Conservation (phyloP, 2,797 vertebrate genomes). For the Prunella strophiata region DNA sequence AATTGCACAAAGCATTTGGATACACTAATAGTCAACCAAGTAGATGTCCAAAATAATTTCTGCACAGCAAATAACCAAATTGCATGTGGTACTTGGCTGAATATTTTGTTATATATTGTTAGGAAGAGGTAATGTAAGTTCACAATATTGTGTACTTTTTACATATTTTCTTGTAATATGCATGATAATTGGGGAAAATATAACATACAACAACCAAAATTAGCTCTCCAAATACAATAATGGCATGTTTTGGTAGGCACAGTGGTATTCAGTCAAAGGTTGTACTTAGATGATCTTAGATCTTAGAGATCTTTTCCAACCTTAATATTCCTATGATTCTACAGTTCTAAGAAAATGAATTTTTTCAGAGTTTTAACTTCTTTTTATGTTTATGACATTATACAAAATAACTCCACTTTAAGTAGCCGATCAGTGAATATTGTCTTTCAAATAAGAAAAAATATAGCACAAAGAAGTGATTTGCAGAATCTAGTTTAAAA, state of each 20-base stretch:
- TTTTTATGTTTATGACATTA: background rate
- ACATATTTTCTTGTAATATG: background rate
- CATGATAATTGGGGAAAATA: background rate
- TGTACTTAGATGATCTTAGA: background rate
- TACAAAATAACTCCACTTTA: background rate
- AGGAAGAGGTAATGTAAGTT: background rate
- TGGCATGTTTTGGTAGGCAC: background rate
- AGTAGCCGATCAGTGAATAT: background rate
- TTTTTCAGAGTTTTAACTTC: background rate
- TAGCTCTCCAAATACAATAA: background rate
- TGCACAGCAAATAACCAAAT: background rate
- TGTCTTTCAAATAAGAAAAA: background rate
- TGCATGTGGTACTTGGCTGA: background rate
- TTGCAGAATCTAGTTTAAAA: background rate
- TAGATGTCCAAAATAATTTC: background rate
- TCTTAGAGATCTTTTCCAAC: background rate
- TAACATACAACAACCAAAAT: fast-evolving
- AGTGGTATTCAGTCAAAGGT: background rate
- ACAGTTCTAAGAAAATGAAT: background rate
- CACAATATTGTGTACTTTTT: background rate
- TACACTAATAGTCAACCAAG: background rate
- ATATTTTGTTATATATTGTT: background rate
- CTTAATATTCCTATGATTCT: background rate
- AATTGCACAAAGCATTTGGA: background rate
- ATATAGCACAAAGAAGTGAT: background rate